phyloP scores from a whole-genome alignment of 2,113 vertebrate species.

The Ciconia stormi region DNA sequence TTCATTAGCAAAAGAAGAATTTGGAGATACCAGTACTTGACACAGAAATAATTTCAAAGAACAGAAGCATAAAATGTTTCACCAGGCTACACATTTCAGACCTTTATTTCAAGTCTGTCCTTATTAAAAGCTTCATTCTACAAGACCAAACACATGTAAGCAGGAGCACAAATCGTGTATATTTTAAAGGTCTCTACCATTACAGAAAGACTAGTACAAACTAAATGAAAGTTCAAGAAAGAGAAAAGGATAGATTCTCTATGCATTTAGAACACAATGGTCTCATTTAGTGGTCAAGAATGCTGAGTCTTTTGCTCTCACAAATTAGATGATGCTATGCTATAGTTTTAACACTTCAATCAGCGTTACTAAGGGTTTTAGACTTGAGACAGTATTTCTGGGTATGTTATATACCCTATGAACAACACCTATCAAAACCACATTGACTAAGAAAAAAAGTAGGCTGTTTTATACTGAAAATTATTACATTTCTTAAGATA shows the following conservation, averaged over 20 bases:
- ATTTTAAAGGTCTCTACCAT: neutral
- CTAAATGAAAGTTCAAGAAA: neutral
- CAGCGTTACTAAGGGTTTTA: neutral
- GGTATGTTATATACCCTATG: neutral
- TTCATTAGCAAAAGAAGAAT: neutral
- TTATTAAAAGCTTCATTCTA: neutral
- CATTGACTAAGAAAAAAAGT: neutral
- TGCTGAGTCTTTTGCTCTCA: neutral
- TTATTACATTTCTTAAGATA: neutral
- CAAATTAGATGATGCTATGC: neutral
- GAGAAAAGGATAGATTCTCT: neutral
- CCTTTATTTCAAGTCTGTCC: neutral
- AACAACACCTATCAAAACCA: neutral
- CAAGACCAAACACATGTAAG: neutral
- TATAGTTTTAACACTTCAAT: neutral
- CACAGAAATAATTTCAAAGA: neutral
- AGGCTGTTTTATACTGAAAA: neutral
- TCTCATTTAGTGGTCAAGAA: neutral
- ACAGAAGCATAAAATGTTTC: neutral
- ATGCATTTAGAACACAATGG: neutral
- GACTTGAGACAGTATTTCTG: neutral
- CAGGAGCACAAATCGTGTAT: neutral
- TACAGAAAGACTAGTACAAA: neutral
- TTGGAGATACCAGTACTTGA: neutral
- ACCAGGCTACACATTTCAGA: neutral